A percentile compares a stretch with the other conserved stretches of the same genome.
Evolutionary conservation across 2,888 invertebrate genomes (phyloP).

Genomic region (Spodoptera picta): DNA sequence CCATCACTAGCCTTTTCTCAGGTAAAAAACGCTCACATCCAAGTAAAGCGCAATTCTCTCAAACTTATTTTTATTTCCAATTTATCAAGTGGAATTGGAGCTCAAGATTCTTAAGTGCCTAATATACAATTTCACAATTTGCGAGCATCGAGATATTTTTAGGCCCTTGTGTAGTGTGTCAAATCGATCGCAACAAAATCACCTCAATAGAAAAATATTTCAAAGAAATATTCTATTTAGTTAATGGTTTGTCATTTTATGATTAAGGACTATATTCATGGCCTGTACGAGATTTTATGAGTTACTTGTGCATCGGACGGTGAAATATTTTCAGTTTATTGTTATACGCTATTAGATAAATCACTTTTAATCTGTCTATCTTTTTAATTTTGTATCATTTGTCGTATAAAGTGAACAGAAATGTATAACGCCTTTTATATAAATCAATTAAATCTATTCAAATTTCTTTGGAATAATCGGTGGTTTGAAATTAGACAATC

Average conservation of each 20-base stretch:
- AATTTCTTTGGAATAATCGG: too few relatives aligned
- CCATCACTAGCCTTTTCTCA: too few relatives aligned
- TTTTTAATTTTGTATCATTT: too few relatives aligned
- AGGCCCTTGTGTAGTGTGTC: constrained; percentile 38
- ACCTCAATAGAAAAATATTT: constrained; percentile 33
- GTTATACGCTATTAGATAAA: constrained; percentile 35
- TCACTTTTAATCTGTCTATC: constrained; percentile 22
- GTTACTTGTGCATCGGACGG: constrained; percentile 26
- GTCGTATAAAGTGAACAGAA: too few relatives aligned
- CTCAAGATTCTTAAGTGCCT: constrained; percentile 10
- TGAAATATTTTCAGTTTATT: constrained; percentile 40
- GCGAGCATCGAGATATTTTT: constrained; percentile 37
- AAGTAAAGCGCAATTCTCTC: background rate
- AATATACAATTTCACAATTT: constrained; percentile 20
- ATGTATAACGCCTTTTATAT: too few relatives aligned
- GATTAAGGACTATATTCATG: constrained; percentile 39
- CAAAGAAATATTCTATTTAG: constrained; percentile 37
- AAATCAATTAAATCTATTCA: too few relatives aligned
- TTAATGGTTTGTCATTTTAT: constrained; percentile 35
- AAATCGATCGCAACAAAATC: constrained; percentile 41
- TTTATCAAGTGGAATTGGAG: constrained; percentile 2
- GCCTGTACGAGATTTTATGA: constrained; percentile 32
- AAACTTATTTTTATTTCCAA: constrained; percentile 2
- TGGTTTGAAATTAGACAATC: too few relatives aligned
- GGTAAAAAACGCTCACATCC: too few relatives aligned